Base-by-base conservation (phyloP, 2,113 vertebrate genomes). In the Poecilia latipinna region DNA sequence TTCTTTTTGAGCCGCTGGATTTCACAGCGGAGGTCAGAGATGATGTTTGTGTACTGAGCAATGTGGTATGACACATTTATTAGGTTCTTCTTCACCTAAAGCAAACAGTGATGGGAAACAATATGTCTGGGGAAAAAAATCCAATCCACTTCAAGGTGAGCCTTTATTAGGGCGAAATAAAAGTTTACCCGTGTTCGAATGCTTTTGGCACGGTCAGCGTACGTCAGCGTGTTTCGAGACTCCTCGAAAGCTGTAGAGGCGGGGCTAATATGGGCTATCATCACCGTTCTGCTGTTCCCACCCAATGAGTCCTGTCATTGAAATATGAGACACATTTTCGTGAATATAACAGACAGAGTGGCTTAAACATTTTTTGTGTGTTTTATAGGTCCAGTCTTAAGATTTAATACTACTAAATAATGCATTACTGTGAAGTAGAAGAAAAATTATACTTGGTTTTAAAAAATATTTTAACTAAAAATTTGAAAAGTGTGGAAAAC, bases 261-360 rank as follows among this genome's bases (percentile, higher is more conserved):
- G 0, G 97, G 97, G 86, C 97, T 97, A 72, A 98, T 97, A 75
- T 97, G 97, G 26, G 97, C 97, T 0, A 98, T 98, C 97, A 98
- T 98, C 78, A 98, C 96, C 0, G 97, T 98, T 42, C 93, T 94
- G 80, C 96, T 97, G 86, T 97, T 97, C 37, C 97, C 97, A 0
- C 96, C 96, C 12, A 98, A 77, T 0, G 97, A 97, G 79, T 98
- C 97, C 97, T 98, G 88, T 74, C 63, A 42, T 61, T 82, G 68
- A 78, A 65, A 75, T 15, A 72, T 4, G 70, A 70, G 19, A 62
- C 4, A 12, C 29, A 48, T 4, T 6, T 28, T 39, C 12, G 28
- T 33, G n/a, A 60, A 33, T 33, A 19, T 0, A 31, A 48, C 22
- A n/a, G 37, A 35, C 2, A 6, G 15, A 48, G 44, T 7, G 13